Evolutionary conservation across 92 coral and sea anemone species (phyloP), one percentile per base, ranked within the genome.

Genomic region (Phenganax stokvisi): DNA sequence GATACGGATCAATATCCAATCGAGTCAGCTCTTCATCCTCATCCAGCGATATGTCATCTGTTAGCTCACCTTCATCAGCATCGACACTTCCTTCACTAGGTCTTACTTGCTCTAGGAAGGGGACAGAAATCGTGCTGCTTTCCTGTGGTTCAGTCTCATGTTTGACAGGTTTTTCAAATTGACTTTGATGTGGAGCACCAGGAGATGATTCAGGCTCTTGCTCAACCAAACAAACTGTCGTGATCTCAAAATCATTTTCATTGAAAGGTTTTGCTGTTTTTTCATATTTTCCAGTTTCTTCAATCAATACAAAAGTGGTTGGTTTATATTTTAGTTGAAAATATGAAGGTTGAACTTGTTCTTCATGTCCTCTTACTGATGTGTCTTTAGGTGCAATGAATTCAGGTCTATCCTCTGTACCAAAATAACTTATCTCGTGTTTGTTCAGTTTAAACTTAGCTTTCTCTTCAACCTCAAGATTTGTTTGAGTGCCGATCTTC

Each of bases 301-400:
- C 80, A 20, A 53, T 27, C 54, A 75, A 56, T 9, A 75, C 80
- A 57, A 75, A 75, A 29, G 56, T 67, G 56, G 25, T 20, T 75
- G 57, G 15, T 57, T 56, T 31, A 75, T 75, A 27, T 75, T 10
- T 75, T 70, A 0, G 0, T 29, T 37, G 75, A 29, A 20, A 20
- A 20, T 70, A 70, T 70, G 6, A 10, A 8, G 55, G 6, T 44
- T 31, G 54, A 70, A 52, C 29, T 9, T 37, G 54, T 70, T 70
- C 75, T 70, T 10, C 25, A 20, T 20, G 56, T 12, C 44, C 55
- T 10, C 10, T 12, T 10, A 31, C 9, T 62, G 68, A 62, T 6
- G 31, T 4, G 25, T 20, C 25, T 20, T 20, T 20, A 20, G 25
- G 25, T 20, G 25, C 25, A 20, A 20, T 20, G 25, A 20, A 20